These are phyloP conservation scores for Oreamnos americanus DNA, from an alignment of 2,113 vertebrate species.

Conservation along the genomic window DNA sequence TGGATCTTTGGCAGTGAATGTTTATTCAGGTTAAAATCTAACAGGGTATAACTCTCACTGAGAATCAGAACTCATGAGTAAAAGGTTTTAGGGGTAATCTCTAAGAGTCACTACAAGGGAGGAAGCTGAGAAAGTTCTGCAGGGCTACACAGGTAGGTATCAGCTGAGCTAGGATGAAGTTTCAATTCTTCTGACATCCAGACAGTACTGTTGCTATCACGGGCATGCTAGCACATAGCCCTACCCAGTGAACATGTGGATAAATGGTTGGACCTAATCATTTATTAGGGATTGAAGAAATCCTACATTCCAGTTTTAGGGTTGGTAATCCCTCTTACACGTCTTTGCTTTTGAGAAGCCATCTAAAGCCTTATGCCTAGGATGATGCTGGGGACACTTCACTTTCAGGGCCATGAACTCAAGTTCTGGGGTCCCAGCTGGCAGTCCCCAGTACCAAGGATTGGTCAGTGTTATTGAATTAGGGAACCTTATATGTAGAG, in stretches of 20 bases:
- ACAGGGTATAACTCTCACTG: not conserved
- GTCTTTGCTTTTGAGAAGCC: not conserved
- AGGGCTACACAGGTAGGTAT: not conserved
- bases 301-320: not conserved
- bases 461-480: not conserved
- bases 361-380: not conserved
- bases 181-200: not conserved
- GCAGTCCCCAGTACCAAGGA: not conserved
- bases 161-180: not conserved
- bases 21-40: constrained; percentile 36
- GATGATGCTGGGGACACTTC: not conserved
- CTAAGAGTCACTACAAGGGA: not conserved
- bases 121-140: not conserved
- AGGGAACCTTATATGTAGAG: not conserved
- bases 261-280: not conserved
- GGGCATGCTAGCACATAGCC: not conserved
- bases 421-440: not conserved
- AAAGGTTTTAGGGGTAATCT: not conserved
- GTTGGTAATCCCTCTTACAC: not conserved
- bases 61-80: not conserved
- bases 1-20: not conserved
- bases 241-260: not conserved
- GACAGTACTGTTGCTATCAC: not conserved
- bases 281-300: not conserved
- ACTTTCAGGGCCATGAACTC: not conserved